A percentile compares a stretch with the other conserved stretches of the same genome.
These are phyloP conservation scores for Meda fulgida DNA, from an alignment of 2,797 vertebrate genomes.

Conservation along the genomic window DNA sequence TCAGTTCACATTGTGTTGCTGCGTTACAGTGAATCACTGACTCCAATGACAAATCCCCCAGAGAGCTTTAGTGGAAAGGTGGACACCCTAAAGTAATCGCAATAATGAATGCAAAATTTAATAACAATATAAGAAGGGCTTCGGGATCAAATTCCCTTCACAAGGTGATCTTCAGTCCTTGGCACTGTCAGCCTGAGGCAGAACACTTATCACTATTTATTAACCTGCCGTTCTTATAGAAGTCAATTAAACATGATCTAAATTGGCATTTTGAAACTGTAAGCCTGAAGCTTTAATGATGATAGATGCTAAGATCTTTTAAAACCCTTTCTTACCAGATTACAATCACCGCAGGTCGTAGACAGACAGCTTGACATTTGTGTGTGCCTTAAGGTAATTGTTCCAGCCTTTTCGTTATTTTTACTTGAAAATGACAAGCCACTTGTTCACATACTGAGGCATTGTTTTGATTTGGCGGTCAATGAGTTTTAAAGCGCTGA, in stretches of 20 bases:
- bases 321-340: constrained; percentile 23
- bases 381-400: neutral
- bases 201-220: constrained; percentile 39
- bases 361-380: constrained; percentile 28
- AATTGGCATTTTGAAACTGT: constrained; percentile 30
- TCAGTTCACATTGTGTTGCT: neutral
- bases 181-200: constrained; percentile 1
- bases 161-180: constrained; percentile 12
- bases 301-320: constrained; percentile 32
- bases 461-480: neutral
- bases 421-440: neutral
- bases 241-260: constrained; percentile 38
- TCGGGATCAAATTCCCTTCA: constrained; percentile 10
- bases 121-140: constrained; percentile 14
- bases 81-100: constrained; percentile 13
- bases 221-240: constrained; percentile 38
- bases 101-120: constrained; percentile 23
- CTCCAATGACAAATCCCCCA: constrained; percentile 16
- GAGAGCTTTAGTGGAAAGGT: constrained; percentile 22
- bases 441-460: too few relatives aligned
- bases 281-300: constrained; percentile 33
- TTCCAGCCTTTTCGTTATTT: neutral
- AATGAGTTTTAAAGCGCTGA: neutral
- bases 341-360: neutral
- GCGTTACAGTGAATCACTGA: neutral